phyloP scores from a whole-genome alignment of 2,113 vertebrate species.

The Anas platyrhynchos region DNA sequence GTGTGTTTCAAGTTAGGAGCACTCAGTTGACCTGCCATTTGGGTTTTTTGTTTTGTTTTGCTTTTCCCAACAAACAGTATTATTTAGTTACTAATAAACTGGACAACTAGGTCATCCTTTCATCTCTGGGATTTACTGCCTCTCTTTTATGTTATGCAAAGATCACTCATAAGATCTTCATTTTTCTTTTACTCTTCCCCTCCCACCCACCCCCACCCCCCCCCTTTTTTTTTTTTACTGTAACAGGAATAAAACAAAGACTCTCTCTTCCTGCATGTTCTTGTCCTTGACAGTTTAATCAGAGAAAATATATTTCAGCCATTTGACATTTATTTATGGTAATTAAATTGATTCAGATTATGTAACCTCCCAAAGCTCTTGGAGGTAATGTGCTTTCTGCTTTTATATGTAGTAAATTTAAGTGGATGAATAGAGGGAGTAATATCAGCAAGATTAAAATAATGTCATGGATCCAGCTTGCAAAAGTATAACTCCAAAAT shows the following conservation, averaged over 20 bases:
- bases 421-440: not conserved
- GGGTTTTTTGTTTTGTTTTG: not conserved
- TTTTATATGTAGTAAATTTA: constrained; percentile 45
- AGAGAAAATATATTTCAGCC: constrained; percentile 62
- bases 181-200: not conserved
- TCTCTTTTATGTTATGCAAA: not conserved
- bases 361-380: constrained; percentile 39
- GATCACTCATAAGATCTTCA: not conserved
- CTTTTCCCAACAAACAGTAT: not conserved
- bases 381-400: not conserved
- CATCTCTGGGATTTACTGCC: not conserved
- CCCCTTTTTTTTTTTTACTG: not conserved
- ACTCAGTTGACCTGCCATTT: not conserved
- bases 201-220: no score
- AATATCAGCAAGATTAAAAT: not conserved
- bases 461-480: not conserved
- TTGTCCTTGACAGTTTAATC: constrained; percentile 75
- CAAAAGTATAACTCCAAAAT: not conserved
- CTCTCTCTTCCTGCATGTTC: constrained; percentile 41
- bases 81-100: not conserved
- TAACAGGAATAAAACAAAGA: constrained; percentile 27
- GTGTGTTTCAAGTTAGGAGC: not conserved
- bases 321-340: constrained; percentile 75
- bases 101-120: not conserved
- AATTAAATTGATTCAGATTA: constrained; percentile 69